Base-by-base conservation (phyloP, 1,140 invertebrate species). In the Meteorus sp. region DNA sequence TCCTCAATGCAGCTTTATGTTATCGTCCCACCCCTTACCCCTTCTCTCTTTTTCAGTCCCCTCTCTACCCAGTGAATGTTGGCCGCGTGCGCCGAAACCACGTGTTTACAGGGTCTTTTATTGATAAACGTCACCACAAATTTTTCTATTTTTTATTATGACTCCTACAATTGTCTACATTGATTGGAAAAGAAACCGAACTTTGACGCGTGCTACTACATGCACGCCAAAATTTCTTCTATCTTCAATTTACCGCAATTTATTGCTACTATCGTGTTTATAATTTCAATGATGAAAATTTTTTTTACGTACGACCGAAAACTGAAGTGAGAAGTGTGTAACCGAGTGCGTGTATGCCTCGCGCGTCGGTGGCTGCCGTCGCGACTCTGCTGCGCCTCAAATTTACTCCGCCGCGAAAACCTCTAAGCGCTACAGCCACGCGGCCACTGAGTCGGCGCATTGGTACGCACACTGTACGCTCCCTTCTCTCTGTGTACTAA, bases 361-460 rank as follows among this genome's bases (percentile, higher is more conserved):
- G 74, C 74, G 76, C 76, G 75, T 73, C 76, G 76, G 73, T 78
- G 75, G 73, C 73, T 78, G 76, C 75, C 76, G 76, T 78, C 76
- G 76, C 76, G 76, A 78, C 76, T 78, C 73, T 78, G 74, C 74
- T 71, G 71, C 74, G 70, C 70, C 69, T 70, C 64, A 63, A 59
- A 56, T 63, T n/a, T 50, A 55, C 68, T 63, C 67, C 69, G 66
- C 70, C 69, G 71, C 71, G 71, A 73, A 76, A 77, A 74, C 74
- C 75, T 74, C 65, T 69, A 69, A 66, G 67, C 68, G 66, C 68
- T 69, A 68, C 67, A 69, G 71, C 69, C 77, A 77, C 76, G 76
- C 75, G 76, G 74, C 70, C 72, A 74, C 76, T 74, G 77, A 77
- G 77, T 78, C 74, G 75, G 76, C 77, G 77, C 77, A 78, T n/a